A percentile compares a stretch with the other conserved stretches of the same genome.
These are phyloP conservation scores for Acridotheres tristis DNA, from an alignment of 2,797 vertebrate species.

Conservation along the genomic window DNA sequence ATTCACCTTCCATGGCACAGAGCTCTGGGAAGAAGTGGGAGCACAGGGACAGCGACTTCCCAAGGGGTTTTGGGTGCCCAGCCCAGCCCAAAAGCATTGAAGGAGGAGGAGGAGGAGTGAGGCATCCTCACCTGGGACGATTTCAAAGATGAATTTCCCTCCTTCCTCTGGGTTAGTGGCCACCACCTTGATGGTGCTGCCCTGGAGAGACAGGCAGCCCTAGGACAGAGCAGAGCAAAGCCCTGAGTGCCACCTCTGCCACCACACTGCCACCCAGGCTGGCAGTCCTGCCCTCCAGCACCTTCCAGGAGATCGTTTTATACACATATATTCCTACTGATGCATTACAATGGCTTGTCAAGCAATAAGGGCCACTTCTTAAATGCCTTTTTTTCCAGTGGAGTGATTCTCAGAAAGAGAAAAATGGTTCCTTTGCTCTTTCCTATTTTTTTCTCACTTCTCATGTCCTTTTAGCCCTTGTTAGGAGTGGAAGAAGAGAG, in stretches of 20 bases:
- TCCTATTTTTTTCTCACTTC: background rate
- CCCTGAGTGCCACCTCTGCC: fast-evolving
- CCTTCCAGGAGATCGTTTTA: no score
- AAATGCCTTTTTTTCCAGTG: background rate
- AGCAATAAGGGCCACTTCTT: background rate
- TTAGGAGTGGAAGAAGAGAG: background rate
- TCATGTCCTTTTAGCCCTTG: background rate
- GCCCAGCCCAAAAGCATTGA: fast-evolving
- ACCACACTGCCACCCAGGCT: background rate
- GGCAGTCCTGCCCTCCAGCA: no score
- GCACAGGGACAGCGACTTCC: background rate
- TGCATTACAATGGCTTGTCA: background rate
- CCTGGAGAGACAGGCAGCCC: slow-evolving; percentile 87
- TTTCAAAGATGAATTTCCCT: slow-evolving; percentile 92
- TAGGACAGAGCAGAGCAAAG: slow-evolving; percentile 54
- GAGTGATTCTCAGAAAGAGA: background rate
- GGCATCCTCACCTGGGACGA: slow-evolving; percentile 84
- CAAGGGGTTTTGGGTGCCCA: fast-evolving
- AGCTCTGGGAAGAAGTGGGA: fast-evolving
- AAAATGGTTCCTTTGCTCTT: background rate
- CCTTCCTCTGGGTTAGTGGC: slow-evolving; percentile 84
- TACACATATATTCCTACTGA: no score
- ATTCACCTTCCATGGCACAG: fast-evolving
- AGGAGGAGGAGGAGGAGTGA: background rate
- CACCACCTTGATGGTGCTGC: slow-evolving; percentile 87